Conservation (phyloP, 2,113 vertebrate species). For the Columba janthina region DNA sequence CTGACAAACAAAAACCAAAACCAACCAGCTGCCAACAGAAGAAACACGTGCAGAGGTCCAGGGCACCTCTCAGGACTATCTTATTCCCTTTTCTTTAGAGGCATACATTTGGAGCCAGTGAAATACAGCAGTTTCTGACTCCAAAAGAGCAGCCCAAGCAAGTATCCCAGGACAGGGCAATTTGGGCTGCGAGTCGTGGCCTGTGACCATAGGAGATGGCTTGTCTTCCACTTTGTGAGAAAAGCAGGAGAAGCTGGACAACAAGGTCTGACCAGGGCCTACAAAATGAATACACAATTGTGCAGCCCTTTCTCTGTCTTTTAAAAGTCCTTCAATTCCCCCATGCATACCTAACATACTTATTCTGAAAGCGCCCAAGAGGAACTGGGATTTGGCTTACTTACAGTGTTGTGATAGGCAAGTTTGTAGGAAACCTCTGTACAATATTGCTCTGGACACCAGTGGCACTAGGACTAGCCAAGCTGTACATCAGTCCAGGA, state of each 20-base stretch:
- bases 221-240: background rate
- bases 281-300: background rate
- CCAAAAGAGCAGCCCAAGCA: background rate
- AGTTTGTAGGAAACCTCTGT: background rate
- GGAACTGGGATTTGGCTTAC: background rate
- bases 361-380: background rate
- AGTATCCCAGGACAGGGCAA: background rate
- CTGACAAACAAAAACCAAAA: background rate
- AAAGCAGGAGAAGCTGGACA: background rate
- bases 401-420: background rate
- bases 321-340: background rate
- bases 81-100: background rate
- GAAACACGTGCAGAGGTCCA: background rate
- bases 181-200: background rate
- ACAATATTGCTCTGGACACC: background rate
- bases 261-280: background rate
- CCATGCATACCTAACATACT: background rate
- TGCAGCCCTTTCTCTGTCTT: background rate
- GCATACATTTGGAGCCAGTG: background rate
- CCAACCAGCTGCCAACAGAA: background rate
- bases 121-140: background rate
- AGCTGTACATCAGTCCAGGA: background rate
- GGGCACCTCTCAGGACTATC: background rate
- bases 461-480: background rate
- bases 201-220: background rate